Conservation (phyloP, 2,113 vertebrate species). For the Chunga burmeisteri region DNA sequence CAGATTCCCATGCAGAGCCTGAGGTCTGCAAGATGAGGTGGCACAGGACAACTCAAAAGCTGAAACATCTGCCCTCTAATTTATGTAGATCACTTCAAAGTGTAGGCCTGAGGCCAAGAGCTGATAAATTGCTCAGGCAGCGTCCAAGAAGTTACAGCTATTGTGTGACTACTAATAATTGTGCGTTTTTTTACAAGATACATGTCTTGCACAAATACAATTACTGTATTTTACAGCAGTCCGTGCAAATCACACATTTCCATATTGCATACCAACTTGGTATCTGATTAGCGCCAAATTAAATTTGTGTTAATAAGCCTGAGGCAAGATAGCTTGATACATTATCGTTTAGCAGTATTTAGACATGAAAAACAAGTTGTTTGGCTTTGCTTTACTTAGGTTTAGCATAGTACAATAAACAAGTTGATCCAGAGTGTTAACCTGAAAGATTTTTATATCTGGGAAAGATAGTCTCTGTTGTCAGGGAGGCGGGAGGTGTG, state of each 20-base stretch:
- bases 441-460: background rate
- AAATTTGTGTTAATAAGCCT: constrained; percentile 63
- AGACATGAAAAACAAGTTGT: constrained; percentile 10
- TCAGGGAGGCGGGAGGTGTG: background rate
- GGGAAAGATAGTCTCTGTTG: background rate
- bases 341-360: constrained; percentile 66
- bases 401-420: background rate
- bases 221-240: constrained; percentile 30
- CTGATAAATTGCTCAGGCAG: background rate
- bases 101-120: background rate
- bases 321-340: constrained; percentile 66
- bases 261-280: constrained; percentile 28
- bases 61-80: background rate
- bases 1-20: background rate
- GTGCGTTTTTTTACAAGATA: background rate
- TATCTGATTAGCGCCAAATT: constrained; percentile 55
- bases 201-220: background rate
- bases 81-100: background rate
- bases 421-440: background rate
- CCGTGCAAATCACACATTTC: constrained; percentile 51
- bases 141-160: background rate
- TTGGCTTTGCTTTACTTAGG: background rate
- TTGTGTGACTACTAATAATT: background rate
- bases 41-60: background rate
- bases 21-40: background rate